Evolutionary conservation across 2,888 invertebrate genomes (phyloP).

Genomic region (Acronicta psi): DNA sequence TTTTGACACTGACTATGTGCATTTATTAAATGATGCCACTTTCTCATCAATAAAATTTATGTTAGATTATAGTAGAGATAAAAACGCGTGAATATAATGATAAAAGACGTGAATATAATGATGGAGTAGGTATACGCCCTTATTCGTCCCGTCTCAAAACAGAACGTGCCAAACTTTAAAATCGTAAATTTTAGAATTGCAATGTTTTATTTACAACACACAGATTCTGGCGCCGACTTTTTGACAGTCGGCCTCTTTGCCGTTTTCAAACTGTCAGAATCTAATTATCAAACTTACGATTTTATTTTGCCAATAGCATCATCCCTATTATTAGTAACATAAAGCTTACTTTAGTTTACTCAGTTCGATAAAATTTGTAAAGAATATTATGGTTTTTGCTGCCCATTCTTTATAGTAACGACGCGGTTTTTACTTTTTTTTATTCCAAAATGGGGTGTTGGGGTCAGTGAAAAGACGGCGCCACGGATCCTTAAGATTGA

Average conservation of each 20-base stretch:
- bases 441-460: constrained; percentile 78
- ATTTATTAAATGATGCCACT: too few species aligned
- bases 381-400: constrained; percentile 75
- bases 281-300: constrained; percentile 79
- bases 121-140: constrained; percentile 35
- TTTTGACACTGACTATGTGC: too few species aligned
- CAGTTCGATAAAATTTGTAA: constrained; percentile 42
- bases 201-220: constrained; percentile 81
- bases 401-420: constrained; percentile 82
- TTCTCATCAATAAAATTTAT: too few species aligned
- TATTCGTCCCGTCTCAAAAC: constrained; percentile 46
- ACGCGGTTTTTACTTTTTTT: constrained; percentile 67
- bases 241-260: constrained; percentile 87
- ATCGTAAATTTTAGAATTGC: constrained; percentile 72
- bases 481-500: constrained; percentile 79
- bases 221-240: constrained; percentile 82
- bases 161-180: constrained; percentile 66
- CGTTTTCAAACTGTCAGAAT: constrained; percentile 85
- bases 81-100: constrained; percentile 43
- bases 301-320: constrained; percentile 45
- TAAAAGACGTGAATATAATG: constrained; percentile 44
- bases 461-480: constrained; percentile 82
- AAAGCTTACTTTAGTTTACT: constrained; percentile 58
- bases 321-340: constrained; percentile 49
- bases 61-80: background rate